Evolutionary conservation across 2,797 vertebrate species (phyloP).

Genomic region (Passerculus sandwichensis): DNA sequence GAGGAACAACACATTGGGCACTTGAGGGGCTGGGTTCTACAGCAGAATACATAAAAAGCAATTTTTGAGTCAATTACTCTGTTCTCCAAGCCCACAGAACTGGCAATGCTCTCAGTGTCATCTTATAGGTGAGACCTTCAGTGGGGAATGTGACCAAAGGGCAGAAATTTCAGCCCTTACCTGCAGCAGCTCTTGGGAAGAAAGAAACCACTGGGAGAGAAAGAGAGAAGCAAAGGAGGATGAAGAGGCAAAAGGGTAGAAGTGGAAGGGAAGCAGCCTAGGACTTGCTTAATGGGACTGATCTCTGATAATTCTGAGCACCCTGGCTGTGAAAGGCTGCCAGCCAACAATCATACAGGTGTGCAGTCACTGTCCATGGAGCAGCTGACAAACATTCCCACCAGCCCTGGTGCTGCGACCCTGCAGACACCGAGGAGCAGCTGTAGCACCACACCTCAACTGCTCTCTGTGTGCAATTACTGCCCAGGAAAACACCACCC

Average conservation of each 20-base stretch:
- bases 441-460: rapidly evolving
- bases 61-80: neutral
- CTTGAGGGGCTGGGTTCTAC: neutral
- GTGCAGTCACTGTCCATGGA: neutral
- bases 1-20: neutral
- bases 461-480: neutral
- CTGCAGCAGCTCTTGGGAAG: neutral
- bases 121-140: neutral
- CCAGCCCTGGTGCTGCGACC: neutral
- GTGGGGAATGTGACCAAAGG: neutral
- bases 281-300: neutral
- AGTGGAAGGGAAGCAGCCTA: neutral
- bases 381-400: neutral
- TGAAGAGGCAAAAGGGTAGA: neutral
- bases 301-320: neutral
- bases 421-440: neutral
- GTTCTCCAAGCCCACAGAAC: neutral
- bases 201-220: neutral
- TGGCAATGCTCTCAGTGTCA: neutral
- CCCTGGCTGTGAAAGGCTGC: neutral
- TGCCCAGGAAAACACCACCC: neutral
- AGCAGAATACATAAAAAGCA: neutral
- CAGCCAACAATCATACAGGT: neutral
- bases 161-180: neutral
- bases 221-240: neutral